phyloP scores from a whole-genome alignment of 2,113 vertebrate genomes.

The Collichthys lucidus region DNA sequence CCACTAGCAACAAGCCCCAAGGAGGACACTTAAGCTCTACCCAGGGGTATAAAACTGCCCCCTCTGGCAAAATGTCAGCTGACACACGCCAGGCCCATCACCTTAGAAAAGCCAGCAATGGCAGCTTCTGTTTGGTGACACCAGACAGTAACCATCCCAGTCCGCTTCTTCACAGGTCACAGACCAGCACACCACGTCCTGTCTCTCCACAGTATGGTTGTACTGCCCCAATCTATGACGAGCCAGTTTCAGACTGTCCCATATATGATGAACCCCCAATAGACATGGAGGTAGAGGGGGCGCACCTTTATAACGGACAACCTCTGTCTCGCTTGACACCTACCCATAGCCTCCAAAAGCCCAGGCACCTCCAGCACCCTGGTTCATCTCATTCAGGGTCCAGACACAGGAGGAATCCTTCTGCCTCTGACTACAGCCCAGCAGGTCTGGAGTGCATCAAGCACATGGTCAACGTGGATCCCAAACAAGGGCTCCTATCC shows the following conservation, averaged over 20 bases:
- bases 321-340: constrained; percentile 79
- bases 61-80: constrained; percentile 68
- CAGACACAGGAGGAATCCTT: constrained; percentile 84
- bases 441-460: constrained; percentile 92
- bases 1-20: constrained; percentile 76
- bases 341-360: constrained; percentile 84
- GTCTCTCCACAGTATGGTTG: constrained; percentile 86
- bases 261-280: constrained; percentile 92
- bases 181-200: constrained; percentile 83
- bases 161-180: constrained; percentile 81
- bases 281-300: constrained; percentile 90
- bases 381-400: constrained; percentile 77
- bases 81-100: constrained; percentile 87
- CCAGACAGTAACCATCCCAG: constrained; percentile 75
- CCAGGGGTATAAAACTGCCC: constrained; percentile 81
- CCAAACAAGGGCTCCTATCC: constrained; percentile 75
- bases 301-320: constrained; percentile 75
- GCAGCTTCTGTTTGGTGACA: constrained; percentile 88
- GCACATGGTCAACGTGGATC: constrained; percentile 92
- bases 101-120: constrained; percentile 88
- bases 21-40: constrained; percentile 73
- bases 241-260: constrained; percentile 87
- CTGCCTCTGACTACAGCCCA: constrained; percentile 89
- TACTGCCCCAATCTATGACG: constrained; percentile 87
- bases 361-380: constrained; percentile 86